Evolutionary conservation across 2,113 vertebrate species (phyloP), one percentile per base, ranked within the genome.

Genomic region (Syngnathus floridae): DNA sequence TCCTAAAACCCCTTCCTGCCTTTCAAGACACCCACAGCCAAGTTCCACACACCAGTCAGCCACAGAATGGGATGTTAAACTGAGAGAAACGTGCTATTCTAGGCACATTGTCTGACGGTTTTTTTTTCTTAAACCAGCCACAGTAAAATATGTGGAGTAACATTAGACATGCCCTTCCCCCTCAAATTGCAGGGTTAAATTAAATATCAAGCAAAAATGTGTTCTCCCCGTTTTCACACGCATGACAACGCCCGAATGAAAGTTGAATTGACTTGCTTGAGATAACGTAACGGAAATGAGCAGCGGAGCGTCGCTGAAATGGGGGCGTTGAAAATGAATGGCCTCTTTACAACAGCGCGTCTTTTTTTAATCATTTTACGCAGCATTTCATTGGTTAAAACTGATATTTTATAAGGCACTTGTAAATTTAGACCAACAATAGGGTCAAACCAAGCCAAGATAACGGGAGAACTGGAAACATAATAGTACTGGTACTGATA

Each of bases 211-310:
- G 12, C 5, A 40, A 43, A 41, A 60, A 19, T 35, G 19, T 38
- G 55, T 22, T 38, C 65, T 73, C 74, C 66, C 35, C 16, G 26
- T 9, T 22, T 17, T 40, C 63, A 48, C 41, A 66, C 37, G 58
- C 67, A 51, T 81, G 89, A 86, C 89, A 88, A 90, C 87, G 89
- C 88, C 88, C 88, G 82, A 54, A 11, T 62, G 14, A 74, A 84
- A 84, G 76, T 84, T 85, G 81, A 78, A 78, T 78, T 80, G 75
- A 75, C 62, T 69, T 40, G 62, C 58, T 69, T 68, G 69, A 76
- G 79, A 71, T 66, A 84, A 83, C 73, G 81, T 83, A 88, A 86
- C 86, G 84, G 86, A 87, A 88, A 84, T 61, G 66, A 75, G 67
- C 64, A 69, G 37, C 63, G 68, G 43, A 41, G 67, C 69, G 26